phyloP scores from a whole-genome alignment of 2,113 vertebrate species.

The Nerophis lumbriciformis region DNA sequence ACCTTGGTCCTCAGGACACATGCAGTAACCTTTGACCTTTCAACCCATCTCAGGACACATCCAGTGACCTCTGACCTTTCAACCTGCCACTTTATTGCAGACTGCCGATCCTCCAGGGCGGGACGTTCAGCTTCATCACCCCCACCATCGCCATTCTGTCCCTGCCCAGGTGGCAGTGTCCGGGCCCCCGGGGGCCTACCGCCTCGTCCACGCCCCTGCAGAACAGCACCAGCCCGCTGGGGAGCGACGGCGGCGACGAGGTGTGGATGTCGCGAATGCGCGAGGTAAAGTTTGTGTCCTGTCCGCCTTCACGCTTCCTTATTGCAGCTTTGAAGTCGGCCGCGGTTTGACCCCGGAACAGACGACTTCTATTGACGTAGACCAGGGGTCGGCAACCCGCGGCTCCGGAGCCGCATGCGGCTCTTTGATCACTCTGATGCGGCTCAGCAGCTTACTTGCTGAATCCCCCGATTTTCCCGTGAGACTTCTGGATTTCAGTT shows the following conservation, averaged over 20 bases:
- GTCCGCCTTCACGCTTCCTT: no score
- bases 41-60: neutral
- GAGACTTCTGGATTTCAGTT: no score
- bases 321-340: no score
- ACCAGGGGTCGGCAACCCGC: no score
- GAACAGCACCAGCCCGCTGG: constrained; percentile 43
- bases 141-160: constrained; percentile 75
- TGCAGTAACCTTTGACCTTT: no score
- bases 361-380: no score
- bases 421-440: no score
- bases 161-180: constrained; percentile 75
- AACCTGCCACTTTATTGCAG: constrained; percentile 34
- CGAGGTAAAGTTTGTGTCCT: constrained; percentile 52
- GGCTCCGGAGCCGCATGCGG: no score
- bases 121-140: constrained; percentile 75
- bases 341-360: no score
- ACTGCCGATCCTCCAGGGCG: constrained; percentile 76
- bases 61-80: constrained; percentile 7
- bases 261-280: constrained; percentile 73
- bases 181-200: neutral
- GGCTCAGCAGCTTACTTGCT: no score
- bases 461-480: no score
- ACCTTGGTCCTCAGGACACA: no score
- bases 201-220: constrained; percentile 15
- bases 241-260: constrained; percentile 51